Conservation (phyloP, 1,140 invertebrate species). For the Tetranychus urticae region DNA sequence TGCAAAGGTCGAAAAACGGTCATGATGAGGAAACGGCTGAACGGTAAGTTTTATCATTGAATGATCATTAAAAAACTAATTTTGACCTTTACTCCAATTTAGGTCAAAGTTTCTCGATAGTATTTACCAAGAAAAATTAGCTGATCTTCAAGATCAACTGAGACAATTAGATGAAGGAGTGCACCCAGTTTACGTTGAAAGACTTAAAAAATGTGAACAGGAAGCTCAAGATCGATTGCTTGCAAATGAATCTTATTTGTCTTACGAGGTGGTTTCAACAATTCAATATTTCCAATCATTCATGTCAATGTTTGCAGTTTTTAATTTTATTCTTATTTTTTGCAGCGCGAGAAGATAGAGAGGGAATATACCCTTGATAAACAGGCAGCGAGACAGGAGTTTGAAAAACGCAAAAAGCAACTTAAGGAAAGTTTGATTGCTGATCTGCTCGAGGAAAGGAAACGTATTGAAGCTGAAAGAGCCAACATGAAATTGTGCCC, state of each 20-base stretch:
- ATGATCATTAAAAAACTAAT: neutral
- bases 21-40: constrained; percentile 57
- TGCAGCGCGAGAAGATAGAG: constrained; percentile 49
- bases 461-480: constrained; percentile 63
- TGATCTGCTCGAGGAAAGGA: constrained; percentile 76
- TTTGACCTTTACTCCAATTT: constrained; percentile 20
- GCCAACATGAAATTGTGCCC: constrained; percentile 55
- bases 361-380: constrained; percentile 65
- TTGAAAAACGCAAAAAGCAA: constrained; percentile 83
- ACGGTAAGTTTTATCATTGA: constrained; percentile 35
- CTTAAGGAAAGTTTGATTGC: constrained; percentile 63
- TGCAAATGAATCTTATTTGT: constrained; percentile 55
- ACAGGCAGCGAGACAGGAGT: constrained; percentile 61
- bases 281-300: too few relatives aligned
- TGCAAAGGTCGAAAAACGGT: constrained; percentile 44
- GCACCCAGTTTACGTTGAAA: constrained; percentile 59
- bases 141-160: constrained; percentile 62
- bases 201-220: constrained; percentile 53
- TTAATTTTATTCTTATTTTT: neutral
- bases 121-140: constrained; percentile 80
- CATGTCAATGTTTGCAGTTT: neutral
- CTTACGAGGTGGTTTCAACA: constrained; percentile 32
- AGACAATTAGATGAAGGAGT: constrained; percentile 60
- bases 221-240: constrained; percentile 49
- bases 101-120: neutral